Conservation (phyloP, 2,113 vertebrate genomes). For the Corythoichthys haematopterus region DNA sequence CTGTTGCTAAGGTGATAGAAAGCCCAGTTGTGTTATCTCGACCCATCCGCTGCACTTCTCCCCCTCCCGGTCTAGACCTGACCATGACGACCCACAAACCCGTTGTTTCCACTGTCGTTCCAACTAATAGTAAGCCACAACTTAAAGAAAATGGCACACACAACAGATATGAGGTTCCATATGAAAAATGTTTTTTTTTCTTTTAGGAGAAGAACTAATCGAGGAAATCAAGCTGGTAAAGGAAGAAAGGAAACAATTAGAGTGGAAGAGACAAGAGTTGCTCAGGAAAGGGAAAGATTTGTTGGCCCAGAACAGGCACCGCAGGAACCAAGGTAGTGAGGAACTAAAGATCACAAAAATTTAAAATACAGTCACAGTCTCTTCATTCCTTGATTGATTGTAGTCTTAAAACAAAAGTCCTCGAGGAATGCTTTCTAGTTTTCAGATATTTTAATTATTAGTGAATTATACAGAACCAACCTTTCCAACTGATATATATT, state of each 20-base stretch:
- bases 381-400: not conserved
- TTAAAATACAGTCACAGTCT: not conserved
- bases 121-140: slow-evolving; percentile 71
- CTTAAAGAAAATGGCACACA: not conserved
- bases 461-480: no score
- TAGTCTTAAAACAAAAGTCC: not conserved
- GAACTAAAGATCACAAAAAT: slow-evolving; percentile 7
- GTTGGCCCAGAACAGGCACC: slow-evolving; percentile 76
- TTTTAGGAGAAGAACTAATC: slow-evolving; percentile 72
- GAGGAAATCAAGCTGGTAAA: slow-evolving; percentile 76
- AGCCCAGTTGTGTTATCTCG: slow-evolving; percentile 19
- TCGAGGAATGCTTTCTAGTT: not conserved
- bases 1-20: slow-evolving; percentile 41
- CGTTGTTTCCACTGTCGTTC: slow-evolving; percentile 42
- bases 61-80: slow-evolving; percentile 51
- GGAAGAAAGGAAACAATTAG: slow-evolving; percentile 77
- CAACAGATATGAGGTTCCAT: not conserved
- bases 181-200: not conserved
- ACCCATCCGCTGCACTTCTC: slow-evolving; percentile 51
- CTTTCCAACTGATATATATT: no score
- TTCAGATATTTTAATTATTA: not conserved
- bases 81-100: slow-evolving; percentile 43
- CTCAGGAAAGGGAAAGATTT: slow-evolving; percentile 78
- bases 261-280: slow-evolving; percentile 80
- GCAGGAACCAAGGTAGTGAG: slow-evolving; percentile 73